Evolutionary conservation across 2,113 vertebrate genomes (phyloP), one percentile per base, ranked within the genome.

Genomic region (Rissa tridactyla): DNA sequence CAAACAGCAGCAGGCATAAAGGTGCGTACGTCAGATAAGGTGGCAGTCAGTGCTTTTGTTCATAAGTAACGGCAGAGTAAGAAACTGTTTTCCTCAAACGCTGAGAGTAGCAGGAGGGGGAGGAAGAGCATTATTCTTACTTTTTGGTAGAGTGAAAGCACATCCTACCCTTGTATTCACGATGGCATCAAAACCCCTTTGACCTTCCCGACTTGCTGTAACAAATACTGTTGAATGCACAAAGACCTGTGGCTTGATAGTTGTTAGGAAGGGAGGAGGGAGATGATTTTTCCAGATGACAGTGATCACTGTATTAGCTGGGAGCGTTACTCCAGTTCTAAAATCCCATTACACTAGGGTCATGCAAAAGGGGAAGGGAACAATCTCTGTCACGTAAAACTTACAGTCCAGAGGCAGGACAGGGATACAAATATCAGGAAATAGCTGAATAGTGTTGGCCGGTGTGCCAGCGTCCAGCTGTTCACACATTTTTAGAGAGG

Each of bases 241-340:
- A 62, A 90, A 94, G 72, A 88, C n/a, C 55, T 69, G 46, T 92
- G 86, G 51, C 55, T 91, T 94, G 34, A 32, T 86, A 54, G 83
- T 68, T 68, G 26, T 95, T 93, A 77, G 76, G 46, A 93, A 65
- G 34, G 55, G 80, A 82, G 86, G 44, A 71, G 38, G 34, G 72
- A 89, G 69, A 89, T 96, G 88, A 8, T 71, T 94, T 88, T 94
- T 95, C 76, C 93, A 96, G 92, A 86, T 91, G 94, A 78, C 91
- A 86, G 1, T 70, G 62, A 83, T 94, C 17, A 1, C 69, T 81
- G 15, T 23, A 42, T 86, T 89, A 84, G 68, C 72, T 89, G 64
- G n/a, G 60, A 81, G 76, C 3, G 0, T 89, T 91, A n/a, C 42
- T 95, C 38, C 86, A 30, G 46, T 86, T 94, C 83, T 94, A n/a